phyloP scores from a whole-genome alignment of 2,797 vertebrate genomes.

The Rhynchonycteris naso region DNA sequence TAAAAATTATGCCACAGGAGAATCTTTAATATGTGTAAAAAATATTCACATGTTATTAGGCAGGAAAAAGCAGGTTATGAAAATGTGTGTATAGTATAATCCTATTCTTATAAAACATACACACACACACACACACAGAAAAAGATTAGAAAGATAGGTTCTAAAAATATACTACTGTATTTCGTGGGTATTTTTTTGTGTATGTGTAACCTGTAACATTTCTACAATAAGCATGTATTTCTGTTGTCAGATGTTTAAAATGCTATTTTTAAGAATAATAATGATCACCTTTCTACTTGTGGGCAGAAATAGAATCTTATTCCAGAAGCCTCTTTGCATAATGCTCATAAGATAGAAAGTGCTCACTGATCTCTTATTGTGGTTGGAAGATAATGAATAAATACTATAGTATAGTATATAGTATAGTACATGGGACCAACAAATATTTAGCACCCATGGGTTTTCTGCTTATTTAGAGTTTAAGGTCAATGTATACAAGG shows the following conservation, averaged over 20 bases:
- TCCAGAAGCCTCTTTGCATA: background rate
- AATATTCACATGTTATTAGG: background rate
- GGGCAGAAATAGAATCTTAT: background rate
- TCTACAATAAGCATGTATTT: background rate
- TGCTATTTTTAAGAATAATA: conserved; percentile 4
- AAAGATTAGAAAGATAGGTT: background rate
- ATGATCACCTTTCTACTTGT: background rate
- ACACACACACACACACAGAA: background rate
- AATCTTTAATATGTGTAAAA: background rate
- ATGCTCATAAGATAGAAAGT: background rate
- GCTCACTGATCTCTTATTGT: background rate
- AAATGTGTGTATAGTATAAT: background rate
- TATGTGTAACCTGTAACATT: background rate
- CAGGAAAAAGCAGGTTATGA: background rate
- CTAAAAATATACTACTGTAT: background rate
- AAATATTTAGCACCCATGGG: background rate
- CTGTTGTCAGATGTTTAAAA: conserved; percentile 16
- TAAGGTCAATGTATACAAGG: conserved; percentile 5
- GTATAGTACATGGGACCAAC: background rate
- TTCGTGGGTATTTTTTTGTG: background rate
- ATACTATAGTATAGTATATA: background rate
- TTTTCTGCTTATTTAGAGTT: conserved; percentile 25
- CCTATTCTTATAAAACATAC: background rate
- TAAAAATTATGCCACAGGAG: background rate
- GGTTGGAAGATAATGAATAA: background rate